Conservation (phyloP, 2,113 vertebrate species). For the Steatornis caripensis region DNA sequence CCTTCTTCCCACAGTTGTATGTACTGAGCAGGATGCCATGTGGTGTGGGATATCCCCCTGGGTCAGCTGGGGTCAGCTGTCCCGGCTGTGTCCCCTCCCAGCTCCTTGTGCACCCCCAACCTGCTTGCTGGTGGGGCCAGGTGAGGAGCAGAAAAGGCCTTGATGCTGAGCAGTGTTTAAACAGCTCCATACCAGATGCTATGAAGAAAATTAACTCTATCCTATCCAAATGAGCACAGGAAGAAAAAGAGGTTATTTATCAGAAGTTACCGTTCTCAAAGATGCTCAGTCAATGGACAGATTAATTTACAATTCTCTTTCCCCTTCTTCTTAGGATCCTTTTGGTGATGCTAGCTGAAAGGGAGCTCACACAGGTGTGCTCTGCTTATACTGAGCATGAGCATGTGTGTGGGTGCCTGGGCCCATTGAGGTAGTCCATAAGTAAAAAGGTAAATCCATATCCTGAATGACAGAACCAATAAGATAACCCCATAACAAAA, state of each 20-base stretch:
- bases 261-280: neutral
- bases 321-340: neutral
- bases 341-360: neutral
- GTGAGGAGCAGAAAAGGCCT: neutral
- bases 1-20: neutral
- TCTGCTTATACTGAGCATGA: neutral
- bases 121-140: neutral
- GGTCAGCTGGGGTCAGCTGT: neutral
- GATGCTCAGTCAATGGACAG: neutral
- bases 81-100: neutral
- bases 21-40: fast-evolving
- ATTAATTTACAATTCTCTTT: neutral
- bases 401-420: neutral
- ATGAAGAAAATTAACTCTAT: neutral
- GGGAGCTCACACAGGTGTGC: neutral
- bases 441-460: neutral
- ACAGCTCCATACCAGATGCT: neutral
- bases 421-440: neutral
- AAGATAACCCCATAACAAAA: neutral
- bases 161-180: neutral
- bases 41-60: neutral
- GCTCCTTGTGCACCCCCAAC: neutral
- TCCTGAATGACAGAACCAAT: neutral
- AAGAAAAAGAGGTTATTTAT: neutral
- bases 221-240: neutral